Base-by-base conservation (phyloP, 2,888 invertebrate genomes). In the Acleris cristana region DNA sequence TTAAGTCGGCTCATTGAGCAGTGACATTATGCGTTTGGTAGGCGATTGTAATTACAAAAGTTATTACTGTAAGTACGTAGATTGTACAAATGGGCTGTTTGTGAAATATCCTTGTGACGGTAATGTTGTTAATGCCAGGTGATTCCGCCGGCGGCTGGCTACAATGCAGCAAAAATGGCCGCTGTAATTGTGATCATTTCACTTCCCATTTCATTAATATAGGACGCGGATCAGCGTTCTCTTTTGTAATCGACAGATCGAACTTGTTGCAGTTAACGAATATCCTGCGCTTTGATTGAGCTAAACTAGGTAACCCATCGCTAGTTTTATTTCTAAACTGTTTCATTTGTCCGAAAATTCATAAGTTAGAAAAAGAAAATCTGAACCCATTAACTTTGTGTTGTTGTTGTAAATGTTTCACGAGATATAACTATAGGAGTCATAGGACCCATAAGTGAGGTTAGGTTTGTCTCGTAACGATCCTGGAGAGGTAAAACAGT, bases 111-210 rank as follows among this genome's bases (percentile, higher is more conserved):
- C 89, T 86, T 84, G 79, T 73, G 73, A 79, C 81, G 83, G 87
- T 89, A 91, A 40, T 40, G 40, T 40, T 14, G 40, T 14, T 34
- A 34, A 92, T 90, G 87, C 77, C 89, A 89, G 91, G 91, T 90
- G 89, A 91, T 92, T 90, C 80, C 79, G 79, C 76, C 82, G 81
- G 79, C 80, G 78, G 77, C 78, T 80, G 84, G 84, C 80, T 85
- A 89, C 89, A 90, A 90, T 88, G 87, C 89, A 83, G 88, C 85
- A 89, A 89, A 89, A 90, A 87, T 87, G 86, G 82, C 83, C 79
- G 71, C 66, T 79, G 87, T 91, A 90, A 92, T 92, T 90, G 85
- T 89, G 80, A 86, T 86, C 88, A 87, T 91, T 91, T 84, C 79
- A 86, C 82, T 85, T 87, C 81, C 85, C 87, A 84, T 90, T 90